These are phyloP conservation scores for Rhinophrynus dorsalis DNA, from an alignment of 2,797 vertebrate genomes.

Conservation along the genomic window DNA sequence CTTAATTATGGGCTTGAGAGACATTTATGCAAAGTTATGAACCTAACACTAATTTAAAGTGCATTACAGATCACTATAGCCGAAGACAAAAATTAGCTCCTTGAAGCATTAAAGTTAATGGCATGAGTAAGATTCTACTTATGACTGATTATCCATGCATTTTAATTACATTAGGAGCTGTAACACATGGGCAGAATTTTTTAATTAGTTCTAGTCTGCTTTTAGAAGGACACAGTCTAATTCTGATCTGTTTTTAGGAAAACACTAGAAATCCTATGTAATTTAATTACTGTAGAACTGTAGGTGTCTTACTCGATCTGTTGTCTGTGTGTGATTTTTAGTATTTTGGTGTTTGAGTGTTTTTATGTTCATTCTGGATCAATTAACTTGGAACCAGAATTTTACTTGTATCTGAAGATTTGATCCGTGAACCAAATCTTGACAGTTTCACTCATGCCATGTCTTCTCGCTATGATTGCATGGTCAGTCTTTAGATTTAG, in stretches of 20 bases:
- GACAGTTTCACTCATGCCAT: no score
- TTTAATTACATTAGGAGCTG: slow-evolving; percentile 6
- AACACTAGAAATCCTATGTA: not conserved
- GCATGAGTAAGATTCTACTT: not conserved
- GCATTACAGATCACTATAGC: slow-evolving; percentile 12
- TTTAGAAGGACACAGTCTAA: not conserved
- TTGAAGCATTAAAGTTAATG: slow-evolving; percentile 20
- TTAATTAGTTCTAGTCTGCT: not conserved
- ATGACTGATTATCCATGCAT: slow-evolving; percentile 16
- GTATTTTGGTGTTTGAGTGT: no score
- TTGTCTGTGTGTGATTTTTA: no score
- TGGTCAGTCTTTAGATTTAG: no score
- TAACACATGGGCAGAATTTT: not conserved
- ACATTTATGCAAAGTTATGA: slow-evolving; percentile 16
- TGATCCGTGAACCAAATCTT: no score
- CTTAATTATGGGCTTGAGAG: slow-evolving; percentile 5
- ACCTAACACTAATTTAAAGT: slow-evolving; percentile 17
- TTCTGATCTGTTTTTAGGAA: not conserved
- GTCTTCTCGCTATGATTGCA: no score
- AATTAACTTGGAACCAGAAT: no score
- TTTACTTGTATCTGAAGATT: no score
- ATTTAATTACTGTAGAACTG: not conserved
- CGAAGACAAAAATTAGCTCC: slow-evolving; percentile 1
- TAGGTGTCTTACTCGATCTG: no score
- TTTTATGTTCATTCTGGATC: no score